phyloP scores from a whole-genome alignment of 2,888 invertebrate genomes.

The Alcis repandata region DNA sequence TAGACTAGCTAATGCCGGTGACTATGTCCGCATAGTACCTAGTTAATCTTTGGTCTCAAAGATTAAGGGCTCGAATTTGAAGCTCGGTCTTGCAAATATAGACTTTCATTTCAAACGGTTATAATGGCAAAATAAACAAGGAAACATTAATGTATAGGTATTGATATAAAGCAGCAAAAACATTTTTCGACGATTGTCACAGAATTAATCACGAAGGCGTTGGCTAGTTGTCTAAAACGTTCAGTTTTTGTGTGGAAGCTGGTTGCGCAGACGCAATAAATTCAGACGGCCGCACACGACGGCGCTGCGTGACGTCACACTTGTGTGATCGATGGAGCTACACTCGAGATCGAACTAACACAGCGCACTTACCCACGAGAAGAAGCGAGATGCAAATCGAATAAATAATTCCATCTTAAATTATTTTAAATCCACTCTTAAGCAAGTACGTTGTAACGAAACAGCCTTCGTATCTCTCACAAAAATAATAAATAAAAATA shows the following conservation, averaged over 20 bases:
- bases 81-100: no score
- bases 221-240: conserved; percentile 53
- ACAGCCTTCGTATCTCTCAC: no score
- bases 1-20: no score
- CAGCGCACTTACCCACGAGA: conserved; percentile 52
- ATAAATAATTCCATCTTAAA: conserved; percentile 81
- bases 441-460: conserved; percentile 81
- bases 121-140: not conserved
- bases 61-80: no score
- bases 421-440: conserved; percentile 83
- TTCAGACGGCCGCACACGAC: conserved; percentile 85
- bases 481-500: no score
- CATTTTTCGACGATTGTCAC: conserved; percentile 12
- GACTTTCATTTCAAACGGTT: no score
- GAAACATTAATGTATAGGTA: not conserved
- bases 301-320: conserved; percentile 86
- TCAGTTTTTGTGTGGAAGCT: conserved; percentile 71
- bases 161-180: conserved; percentile 1
- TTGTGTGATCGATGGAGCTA: conserved; percentile 83
- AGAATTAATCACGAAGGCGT: conserved; percentile 54
- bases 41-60: no score
- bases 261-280: conserved; percentile 84
- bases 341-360: conserved; percentile 68
- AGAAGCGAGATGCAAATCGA: conserved; percentile 66
- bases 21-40: no score